Conservation (phyloP, 1,140 invertebrate species). For the Danaus plexippus region DNA sequence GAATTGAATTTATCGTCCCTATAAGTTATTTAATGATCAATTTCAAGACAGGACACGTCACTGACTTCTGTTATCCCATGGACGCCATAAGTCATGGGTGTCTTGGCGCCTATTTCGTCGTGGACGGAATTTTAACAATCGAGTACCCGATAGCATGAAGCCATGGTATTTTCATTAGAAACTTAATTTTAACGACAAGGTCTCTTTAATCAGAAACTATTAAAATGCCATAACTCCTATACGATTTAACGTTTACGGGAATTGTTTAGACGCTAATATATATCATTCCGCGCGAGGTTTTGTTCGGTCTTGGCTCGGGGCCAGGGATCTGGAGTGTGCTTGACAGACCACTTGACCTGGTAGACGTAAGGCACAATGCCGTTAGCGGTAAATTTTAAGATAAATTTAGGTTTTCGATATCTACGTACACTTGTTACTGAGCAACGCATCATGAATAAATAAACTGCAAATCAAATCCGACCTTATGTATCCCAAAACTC, state of each 20-base stretch:
- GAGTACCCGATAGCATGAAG: no score
- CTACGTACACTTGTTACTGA: no score
- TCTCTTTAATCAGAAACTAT: no score
- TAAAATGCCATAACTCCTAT: no score
- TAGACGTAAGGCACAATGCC: constrained; percentile 41
- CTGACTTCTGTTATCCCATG: constrained; percentile 2
- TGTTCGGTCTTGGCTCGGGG: constrained; percentile 40
- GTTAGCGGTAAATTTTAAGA: constrained; percentile 27
- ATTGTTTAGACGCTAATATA: constrained; percentile 39
- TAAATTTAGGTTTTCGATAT: constrained; percentile 15
- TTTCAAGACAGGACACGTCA: neutral
- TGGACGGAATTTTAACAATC: constrained; percentile 17
- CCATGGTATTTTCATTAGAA: no score
- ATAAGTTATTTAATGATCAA: constrained; percentile 1
- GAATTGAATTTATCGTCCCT: no score
- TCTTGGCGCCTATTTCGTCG: constrained; percentile 19
- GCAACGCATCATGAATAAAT: no score
- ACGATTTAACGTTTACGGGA: constrained; percentile 23
- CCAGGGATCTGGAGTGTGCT: constrained; percentile 52
- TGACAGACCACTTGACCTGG: constrained; percentile 58
- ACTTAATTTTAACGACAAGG: no score
- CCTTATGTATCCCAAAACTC: no score
- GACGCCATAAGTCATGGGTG: constrained; percentile 12
- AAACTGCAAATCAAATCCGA: no score
- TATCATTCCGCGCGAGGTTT: constrained; percentile 31